Evolutionary conservation across 2,797 vertebrate genomes (phyloP).

Genomic region (Gastrophryne carolinensis): DNA sequence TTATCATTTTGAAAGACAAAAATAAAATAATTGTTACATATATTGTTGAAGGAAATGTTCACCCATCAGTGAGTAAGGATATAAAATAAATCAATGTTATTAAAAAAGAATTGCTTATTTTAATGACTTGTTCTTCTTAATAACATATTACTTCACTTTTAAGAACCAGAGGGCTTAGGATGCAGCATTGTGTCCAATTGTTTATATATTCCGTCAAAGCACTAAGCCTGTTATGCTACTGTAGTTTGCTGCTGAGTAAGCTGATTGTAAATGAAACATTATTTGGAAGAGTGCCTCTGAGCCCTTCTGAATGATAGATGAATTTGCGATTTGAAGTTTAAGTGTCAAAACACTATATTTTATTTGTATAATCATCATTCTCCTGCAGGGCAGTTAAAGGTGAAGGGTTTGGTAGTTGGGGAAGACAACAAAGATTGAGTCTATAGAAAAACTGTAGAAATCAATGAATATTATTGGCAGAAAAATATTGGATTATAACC

Average conservation of each 20-base stretch:
- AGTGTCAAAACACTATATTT: conserved; percentile 45
- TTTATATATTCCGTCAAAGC: conserved; percentile 41
- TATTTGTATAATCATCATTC: conserved; percentile 45
- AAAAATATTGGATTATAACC: too few relatives aligned
- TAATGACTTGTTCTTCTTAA: conserved; percentile 34
- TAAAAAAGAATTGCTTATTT: conserved; percentile 16
- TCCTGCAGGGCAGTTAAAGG: conserved; percentile 22
- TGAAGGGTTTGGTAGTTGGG: conserved; percentile 1
- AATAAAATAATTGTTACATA: neutral
- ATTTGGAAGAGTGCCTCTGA: conserved; percentile 49
- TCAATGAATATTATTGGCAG: neutral
- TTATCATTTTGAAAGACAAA: neutral
- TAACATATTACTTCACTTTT: conserved; percentile 9
- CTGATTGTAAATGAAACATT: conserved; percentile 49
- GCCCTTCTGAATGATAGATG: conserved; percentile 50
- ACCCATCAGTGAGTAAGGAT: neutral
- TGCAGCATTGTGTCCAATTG: conserved; percentile 40
- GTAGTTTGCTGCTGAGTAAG: conserved; percentile 45
- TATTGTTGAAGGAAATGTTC: neutral
- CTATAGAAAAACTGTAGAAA: neutral
- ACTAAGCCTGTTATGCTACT: conserved; percentile 35
- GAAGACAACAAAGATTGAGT: neutral
- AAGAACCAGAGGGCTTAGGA: conserved; percentile 23
- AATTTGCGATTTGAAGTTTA: conserved; percentile 42
- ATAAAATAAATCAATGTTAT: conserved; percentile 19